Evolutionary conservation across 2,888 invertebrate species (phyloP).

Genomic region (Polyommatus iphigenia): DNA sequence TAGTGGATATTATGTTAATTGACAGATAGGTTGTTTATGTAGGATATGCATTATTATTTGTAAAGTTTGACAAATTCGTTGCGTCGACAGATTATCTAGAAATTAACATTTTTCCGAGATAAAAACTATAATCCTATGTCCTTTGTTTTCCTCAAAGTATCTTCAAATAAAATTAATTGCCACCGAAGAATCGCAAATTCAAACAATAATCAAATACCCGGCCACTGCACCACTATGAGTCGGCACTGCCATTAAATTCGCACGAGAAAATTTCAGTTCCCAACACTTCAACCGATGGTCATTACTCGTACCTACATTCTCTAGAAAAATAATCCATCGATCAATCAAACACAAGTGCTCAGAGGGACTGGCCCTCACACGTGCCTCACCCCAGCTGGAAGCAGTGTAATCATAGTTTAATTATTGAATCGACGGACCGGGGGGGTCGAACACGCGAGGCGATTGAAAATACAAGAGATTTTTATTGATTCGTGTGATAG

Average conservation of each 20-base stretch:
- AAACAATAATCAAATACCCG: no score
- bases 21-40: no score
- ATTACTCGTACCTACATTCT: neutral
- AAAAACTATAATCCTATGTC: no score
- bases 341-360: constrained; percentile 31
- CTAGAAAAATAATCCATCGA: constrained; percentile 24
- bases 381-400: constrained; percentile 20
- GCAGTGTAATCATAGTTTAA: constrained; percentile 22
- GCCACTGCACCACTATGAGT: no score
- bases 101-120: no score
- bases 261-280: neutral
- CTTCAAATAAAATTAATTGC: no score
- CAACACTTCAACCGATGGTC: neutral
- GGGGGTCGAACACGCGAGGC: neutral
- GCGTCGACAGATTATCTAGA: no score
- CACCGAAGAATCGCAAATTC: no score
- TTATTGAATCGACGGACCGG: constrained; percentile 12
- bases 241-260: neutral
- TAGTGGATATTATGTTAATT: neutral
- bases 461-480: constrained; percentile 7
- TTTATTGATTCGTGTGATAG: constrained; percentile 1
- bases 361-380: constrained; percentile 29
- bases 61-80: no score
- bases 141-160: no score
- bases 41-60: no score